Percentiles rank a stretch among this genome's conserved stretches.
Evolutionary conservation across 2,888 invertebrate genomes (phyloP).

Genomic region (Troides oblongomaculatus): DNA sequence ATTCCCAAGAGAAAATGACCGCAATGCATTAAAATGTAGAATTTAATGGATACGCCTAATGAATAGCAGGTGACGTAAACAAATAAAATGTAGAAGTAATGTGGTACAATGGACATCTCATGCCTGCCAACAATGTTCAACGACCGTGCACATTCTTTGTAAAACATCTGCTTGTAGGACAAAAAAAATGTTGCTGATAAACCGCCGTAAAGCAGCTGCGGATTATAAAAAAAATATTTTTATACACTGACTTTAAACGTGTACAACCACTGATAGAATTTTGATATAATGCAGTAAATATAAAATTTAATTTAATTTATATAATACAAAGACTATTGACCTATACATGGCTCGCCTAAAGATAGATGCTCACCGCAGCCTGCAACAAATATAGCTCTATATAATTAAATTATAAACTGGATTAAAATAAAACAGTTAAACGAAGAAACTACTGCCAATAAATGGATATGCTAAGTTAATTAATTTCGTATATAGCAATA

Average conservation of each 20-base stretch:
- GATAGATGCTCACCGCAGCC: neutral
- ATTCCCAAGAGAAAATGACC: conserved; percentile 11
- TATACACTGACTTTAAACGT: neutral
- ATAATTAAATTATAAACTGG: neutral
- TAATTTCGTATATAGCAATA: too few relatives aligned
- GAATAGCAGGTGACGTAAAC: conserved; percentile 17
- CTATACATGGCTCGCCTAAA: neutral
- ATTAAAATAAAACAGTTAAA: neutral
- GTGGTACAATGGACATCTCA: conserved; percentile 9
- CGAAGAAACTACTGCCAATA: too few relatives aligned
- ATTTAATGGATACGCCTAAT: conserved; percentile 6
- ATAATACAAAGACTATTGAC: neutral
- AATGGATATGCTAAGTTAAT: too few relatives aligned
- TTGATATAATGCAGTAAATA: neutral
- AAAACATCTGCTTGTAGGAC: conserved; percentile 19
- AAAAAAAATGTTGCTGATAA: conserved; percentile 21
- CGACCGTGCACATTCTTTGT: conserved; percentile 16
- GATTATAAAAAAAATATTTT: conserved; percentile 2
- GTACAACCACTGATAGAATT: neutral
- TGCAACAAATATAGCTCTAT: neutral
- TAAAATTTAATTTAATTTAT: too few relatives aligned
- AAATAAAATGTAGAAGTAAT: conserved; percentile 20
- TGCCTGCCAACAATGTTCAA: conserved; percentile 12
- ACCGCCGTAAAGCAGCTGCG: conserved; percentile 14
- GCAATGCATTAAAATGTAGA: conserved; percentile 13